These are phyloP conservation scores for Clarias laeviceps DNA, from an alignment of 2,797 vertebrate species.

Conservation along the genomic window DNA sequence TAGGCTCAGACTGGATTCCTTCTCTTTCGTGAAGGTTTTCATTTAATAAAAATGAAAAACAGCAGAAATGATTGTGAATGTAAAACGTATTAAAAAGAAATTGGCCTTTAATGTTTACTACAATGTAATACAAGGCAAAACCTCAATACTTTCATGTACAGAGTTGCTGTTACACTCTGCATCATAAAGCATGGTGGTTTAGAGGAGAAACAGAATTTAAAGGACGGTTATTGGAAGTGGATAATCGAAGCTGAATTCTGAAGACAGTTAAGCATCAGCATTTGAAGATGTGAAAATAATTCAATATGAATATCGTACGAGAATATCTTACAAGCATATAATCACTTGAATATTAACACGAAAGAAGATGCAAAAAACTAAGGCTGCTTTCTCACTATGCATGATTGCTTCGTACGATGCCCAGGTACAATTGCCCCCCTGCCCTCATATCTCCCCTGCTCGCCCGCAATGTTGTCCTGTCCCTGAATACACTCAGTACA, in stretches of 20 bases:
- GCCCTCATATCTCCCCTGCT: too few relatives aligned
- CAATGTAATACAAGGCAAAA: not conserved
- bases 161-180: too few relatives aligned
- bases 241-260: not conserved
- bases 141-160: not conserved
- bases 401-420: too few relatives aligned
- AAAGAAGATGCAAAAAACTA: not conserved
- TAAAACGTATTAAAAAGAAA: not conserved
- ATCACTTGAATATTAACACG: too few relatives aligned
- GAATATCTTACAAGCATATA: too few relatives aligned
- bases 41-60: not conserved
- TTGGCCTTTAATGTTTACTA: not conserved
- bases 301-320: not conserved
- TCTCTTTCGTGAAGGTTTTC: not conserved
- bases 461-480: too few relatives aligned
- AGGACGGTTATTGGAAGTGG: not conserved
- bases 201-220: not conserved
- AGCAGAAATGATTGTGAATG: not conserved
- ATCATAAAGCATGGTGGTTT: not conserved
- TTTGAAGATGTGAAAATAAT: not conserved
- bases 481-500: too few relatives aligned
- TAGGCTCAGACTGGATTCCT: not conserved
- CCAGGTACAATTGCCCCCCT: too few relatives aligned
- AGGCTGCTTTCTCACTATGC: not conserved
- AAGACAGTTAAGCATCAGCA: not conserved